phyloP scores from a whole-genome alignment of 2,888 invertebrate genomes.

The Cantharis nigra region DNA sequence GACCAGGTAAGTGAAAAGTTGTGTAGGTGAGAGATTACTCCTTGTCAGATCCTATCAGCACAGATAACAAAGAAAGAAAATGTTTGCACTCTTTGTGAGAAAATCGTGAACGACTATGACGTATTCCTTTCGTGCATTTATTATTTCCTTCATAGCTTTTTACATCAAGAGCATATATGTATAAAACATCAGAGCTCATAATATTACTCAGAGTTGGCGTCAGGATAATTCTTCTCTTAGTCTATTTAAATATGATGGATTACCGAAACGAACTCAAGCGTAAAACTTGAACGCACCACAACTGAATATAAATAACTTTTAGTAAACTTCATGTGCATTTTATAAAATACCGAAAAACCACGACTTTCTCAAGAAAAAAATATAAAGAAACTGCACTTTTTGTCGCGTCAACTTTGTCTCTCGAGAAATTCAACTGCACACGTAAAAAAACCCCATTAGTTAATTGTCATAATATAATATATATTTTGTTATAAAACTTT shows the following conservation, averaged over 20 bases:
- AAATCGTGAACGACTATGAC: slow-evolving; percentile 19
- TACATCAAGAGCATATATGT: slow-evolving; percentile 32
- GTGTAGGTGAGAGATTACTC: slow-evolving; percentile 32
- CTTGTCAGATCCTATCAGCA: slow-evolving; percentile 27
- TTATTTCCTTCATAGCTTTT: slow-evolving; percentile 29
- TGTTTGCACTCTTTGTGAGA: slow-evolving; percentile 23
- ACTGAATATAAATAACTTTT: slow-evolving; percentile 34
- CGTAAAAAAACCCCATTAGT: not conserved
- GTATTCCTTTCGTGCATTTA: slow-evolving; percentile 24
- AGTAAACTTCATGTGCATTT: slow-evolving; percentile 14
- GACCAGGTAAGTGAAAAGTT: slow-evolving; percentile 32
- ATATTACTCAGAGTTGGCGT: slow-evolving; percentile 36
- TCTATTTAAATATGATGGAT: slow-evolving; percentile 47
- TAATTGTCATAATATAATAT: not conserved
- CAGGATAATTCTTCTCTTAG: slow-evolving; percentile 45
- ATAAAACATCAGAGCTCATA: slow-evolving; percentile 32
- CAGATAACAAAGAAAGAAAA: slow-evolving; percentile 30
- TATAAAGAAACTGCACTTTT: slow-evolving; percentile 1
- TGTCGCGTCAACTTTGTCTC: slow-evolving; percentile 17
- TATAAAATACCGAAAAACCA: slow-evolving; percentile 8
- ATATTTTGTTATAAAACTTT: not conserved
- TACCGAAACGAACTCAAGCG: slow-evolving; percentile 42
- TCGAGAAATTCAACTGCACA: slow-evolving; percentile 16
- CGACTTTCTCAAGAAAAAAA: not conserved
- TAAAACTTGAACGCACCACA: slow-evolving; percentile 35